Base-by-base conservation (phyloP, 2,113 vertebrate species). In the Lethenteron reissneri region DNA sequence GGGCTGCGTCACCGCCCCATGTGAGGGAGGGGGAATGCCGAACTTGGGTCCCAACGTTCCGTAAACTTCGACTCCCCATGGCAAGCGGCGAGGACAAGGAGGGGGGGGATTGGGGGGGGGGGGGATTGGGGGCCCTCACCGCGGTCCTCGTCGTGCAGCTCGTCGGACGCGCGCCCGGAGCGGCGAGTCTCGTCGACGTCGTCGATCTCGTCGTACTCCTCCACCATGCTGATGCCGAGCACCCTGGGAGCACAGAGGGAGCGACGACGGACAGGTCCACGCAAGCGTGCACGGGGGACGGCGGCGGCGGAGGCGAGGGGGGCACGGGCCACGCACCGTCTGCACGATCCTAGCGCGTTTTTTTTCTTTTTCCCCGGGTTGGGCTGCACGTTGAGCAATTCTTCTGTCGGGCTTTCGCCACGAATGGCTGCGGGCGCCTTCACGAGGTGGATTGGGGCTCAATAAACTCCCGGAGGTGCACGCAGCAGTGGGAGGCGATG, bases 211-310 rank as follows among this genome's bases (percentile, higher is more conserved):
- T 99, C 94, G 78, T 97, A 97, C 75, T 99, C 94, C 80, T 99
- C 94, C 73, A 97, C 94, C 94, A 99, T 99, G 78, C 92, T 97
- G 72, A 92, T 99, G 75, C 94, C 94, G 81, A 99, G 97, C 68
- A 99, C 90, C 78, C 94, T 99, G 58, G 1, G 13, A 58, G 71
- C 41, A 41, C 41, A 5, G 41, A 41, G 41, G 41, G 41, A 41
- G 41, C 41, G 41, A 41, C 41, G 41, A 3, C 41, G 41, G 41
- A 41, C 41, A 41, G 41, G 1, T 41, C 41, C 41, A 41, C 41
- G 41, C 41, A 7, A 41, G 41, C 3, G 41, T 41, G 7, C 41
- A 5, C 41, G 41, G 41, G 5, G 41, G 41, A 41, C 41, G 41
- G 41, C 5, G 41, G 41, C 3, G 15, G 75, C 3, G n/a, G 75